Evolutionary conservation across 2,797 vertebrate species (phyloP), one percentile per base, ranked within the genome.

Genomic region (Periophthalmus magnuspinnatus): DNA sequence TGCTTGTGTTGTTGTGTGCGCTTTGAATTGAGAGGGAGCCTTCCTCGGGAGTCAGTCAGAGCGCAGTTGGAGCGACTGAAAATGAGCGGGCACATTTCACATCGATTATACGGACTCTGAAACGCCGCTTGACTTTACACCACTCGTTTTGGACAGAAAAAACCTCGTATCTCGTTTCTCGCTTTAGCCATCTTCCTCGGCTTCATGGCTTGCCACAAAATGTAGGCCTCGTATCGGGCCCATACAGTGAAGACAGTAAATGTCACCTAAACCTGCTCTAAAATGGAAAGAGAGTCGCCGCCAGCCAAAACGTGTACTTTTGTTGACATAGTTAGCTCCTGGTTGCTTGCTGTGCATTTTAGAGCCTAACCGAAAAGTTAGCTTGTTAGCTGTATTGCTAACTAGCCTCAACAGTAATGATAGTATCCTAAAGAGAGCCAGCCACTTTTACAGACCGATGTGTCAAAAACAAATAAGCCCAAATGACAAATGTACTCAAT

Each of bases 151-250:
- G 34, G 65, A 67, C 47, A 91, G 93, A 94, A 41, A 63, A 60
- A 14, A 6, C 93, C 84, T 84, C 84, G 90, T 7, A 86, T 93
- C 80, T 68, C 79, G 52, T 81, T 79, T 92, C 93, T 94, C 85
- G 80, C 91, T 92, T 93, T 94, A 93, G 95, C 95, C 95, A 95
- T 95, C 93, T 95, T 96, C 95, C 94, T 95, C 93, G 94, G 95
- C 94, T 96, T 93, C 94, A 93, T 94, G 95, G 94, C 94, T 94
- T 90, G 91, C 88, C 90, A 87, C 93, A 90, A 91, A 94, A 94
- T 95, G 95, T 97, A 99, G 97, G 97, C 97, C 96, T 95, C 95
- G 93, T 93, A 95, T 47, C 3, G 38, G 96, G 96, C 96, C 97
- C 95, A 75, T 90, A 75, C 77, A 81, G 85, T 81, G 80, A 80